Base-by-base conservation (phyloP, 2,797 vertebrate species). In the Streptopelia turtur region DNA sequence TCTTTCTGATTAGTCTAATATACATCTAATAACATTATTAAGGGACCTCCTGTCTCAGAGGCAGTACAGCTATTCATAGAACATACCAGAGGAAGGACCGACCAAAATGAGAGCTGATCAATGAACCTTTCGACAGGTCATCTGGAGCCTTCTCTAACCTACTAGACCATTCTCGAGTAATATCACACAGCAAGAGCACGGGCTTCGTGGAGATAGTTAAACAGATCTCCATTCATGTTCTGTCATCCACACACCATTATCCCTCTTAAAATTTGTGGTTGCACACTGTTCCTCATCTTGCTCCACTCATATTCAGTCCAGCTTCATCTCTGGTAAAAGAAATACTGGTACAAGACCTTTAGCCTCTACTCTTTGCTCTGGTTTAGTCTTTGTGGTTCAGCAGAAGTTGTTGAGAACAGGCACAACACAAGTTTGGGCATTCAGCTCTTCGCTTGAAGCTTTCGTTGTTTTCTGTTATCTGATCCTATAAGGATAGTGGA, bases 121-220 rank as follows among this genome's bases (percentile, higher is more conserved):
- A 28, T 24, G 25, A 87, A 45, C 43, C 18, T 45, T 45, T 39
- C 27, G 59, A 30, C 50, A 81, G 22, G 24, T 39, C 55, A 57
- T 57, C 23, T 57, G 16, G 2, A 53, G 16, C 31, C 35, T 74
- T 45, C 33, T 37, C 61, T 50, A n/a, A 77, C 53, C 37, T 27
- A 39, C 28, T 22, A 39, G 23, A 45, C 28, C 24, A 25, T 37
- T 52, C 65, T n/a, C 57, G 8, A 64, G 30, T n/a, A 80, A 64
- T 11, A 52, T 31, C 43, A 90, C 9, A 20, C 5, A 63, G 53
- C 1, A 0, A 20, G 4, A 63, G 53, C 1, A 0, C 56, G 24
- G 45, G 63, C 39, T 76, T 68, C 24, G 11, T 27, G 18, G 68
- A 33, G 55, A 14, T 1, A 66, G 33, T 49, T 27, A 71, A 85